These are phyloP conservation scores for Eucidaris tribuloides DNA, from an alignment of 35 echinoderm and acorn worm genomes.

Conservation along the genomic window DNA sequence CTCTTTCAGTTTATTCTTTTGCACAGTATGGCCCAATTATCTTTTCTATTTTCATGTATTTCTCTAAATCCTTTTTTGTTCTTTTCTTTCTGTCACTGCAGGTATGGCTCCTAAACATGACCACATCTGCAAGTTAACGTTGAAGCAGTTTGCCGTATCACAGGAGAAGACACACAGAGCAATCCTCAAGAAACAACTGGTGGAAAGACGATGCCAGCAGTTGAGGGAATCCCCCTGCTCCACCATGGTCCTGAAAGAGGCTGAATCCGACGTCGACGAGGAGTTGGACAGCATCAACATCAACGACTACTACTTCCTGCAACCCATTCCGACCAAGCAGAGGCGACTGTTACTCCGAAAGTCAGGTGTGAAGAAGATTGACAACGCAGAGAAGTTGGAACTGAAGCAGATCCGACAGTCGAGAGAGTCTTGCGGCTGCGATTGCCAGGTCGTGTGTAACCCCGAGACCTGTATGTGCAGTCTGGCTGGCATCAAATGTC, in stretches of 20 bases:
- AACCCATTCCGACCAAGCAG: slow-evolving; percentile 93
- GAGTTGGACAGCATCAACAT: slow-evolving; percentile 83
- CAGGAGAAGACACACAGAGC: slow-evolving; percentile 75
- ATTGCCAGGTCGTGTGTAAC: slow-evolving; percentile 77
- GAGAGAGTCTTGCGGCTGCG: slow-evolving; percentile 89
- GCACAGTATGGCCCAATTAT: background rate
- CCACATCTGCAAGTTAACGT: slow-evolving; percentile 41
- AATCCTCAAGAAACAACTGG: slow-evolving; percentile 65
- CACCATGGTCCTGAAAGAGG: slow-evolving; percentile 25
- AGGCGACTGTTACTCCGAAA: slow-evolving; percentile 60
- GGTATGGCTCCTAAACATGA: slow-evolving; percentile 93
- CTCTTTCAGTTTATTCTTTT: background rate
- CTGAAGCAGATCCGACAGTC: slow-evolving; percentile 88
- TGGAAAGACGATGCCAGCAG: slow-evolving; percentile 69
- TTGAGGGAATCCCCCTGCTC: slow-evolving; percentile 33
- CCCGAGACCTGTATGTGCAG: slow-evolving; percentile 86
- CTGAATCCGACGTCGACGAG: slow-evolving; percentile 74
- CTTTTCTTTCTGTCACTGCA: slow-evolving; percentile 23
- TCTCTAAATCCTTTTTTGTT: background rate
- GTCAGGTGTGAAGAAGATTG: slow-evolving; percentile 88
- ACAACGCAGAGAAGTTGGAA: slow-evolving; percentile 89
- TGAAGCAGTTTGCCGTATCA: slow-evolving; percentile 58
- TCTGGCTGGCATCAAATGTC: slow-evolving; percentile 92
- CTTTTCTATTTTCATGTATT: background rate
- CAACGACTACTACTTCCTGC: slow-evolving; percentile 94